These are phyloP conservation scores for Caenorhabditis virilis DNA, from an alignment of 2,888 invertebrate genomes.

Conservation along the genomic window DNA sequence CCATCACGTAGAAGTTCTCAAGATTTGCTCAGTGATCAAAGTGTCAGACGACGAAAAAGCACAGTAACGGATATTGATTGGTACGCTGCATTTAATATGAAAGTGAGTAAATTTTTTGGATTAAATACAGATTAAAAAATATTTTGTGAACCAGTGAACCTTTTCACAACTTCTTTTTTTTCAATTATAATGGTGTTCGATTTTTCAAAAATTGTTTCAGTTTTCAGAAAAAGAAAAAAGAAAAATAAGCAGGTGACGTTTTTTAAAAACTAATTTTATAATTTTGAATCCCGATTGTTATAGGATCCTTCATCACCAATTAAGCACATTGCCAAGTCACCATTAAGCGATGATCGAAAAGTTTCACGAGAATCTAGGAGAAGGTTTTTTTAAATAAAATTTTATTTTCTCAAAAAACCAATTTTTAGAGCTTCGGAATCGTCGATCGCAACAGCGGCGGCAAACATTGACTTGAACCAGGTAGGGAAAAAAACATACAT, in stretches of 20 bases:
- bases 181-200: constrained; percentile 13
- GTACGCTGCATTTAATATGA: constrained; percentile 54
- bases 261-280: no score
- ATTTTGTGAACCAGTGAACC: constrained; percentile 13
- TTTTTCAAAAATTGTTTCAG: constrained; percentile 23
- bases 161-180: constrained; percentile 4
- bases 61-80: constrained; percentile 54
- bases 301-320: no score
- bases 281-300: no score
- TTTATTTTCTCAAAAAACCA: constrained; percentile 1
- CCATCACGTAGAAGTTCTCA: constrained; percentile 35
- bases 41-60: constrained; percentile 36
- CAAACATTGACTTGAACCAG: constrained; percentile 36
- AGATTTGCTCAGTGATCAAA: constrained; percentile 26
- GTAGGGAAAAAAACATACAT: constrained; percentile 7
- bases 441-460: constrained; percentile 19
- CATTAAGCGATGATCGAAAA: constrained; percentile 18
- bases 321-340: no score
- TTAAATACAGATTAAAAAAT: constrained; percentile 8
- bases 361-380: no score
- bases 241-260: no score
- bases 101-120: constrained; percentile 33
- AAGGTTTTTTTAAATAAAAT: constrained; percentile 6
- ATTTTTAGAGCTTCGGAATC: constrained; percentile 30
- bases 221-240: constrained; percentile 26